Evolutionary conservation across 2,888 invertebrate species (phyloP), one percentile per base, ranked within the genome.

Genomic region (Acrobasis suavella): DNA sequence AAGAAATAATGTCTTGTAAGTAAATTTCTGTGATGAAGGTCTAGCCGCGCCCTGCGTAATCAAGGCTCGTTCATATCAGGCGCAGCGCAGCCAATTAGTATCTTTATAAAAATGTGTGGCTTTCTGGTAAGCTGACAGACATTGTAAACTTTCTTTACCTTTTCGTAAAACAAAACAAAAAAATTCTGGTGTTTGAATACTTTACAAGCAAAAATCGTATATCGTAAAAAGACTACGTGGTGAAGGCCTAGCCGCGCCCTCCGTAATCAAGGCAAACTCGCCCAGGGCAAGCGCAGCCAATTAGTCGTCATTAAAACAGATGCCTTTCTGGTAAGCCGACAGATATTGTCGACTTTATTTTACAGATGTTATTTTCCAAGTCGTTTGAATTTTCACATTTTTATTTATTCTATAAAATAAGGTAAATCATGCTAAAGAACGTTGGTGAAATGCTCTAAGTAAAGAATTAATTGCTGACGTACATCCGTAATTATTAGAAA

Each of bases 221-320:
- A 38, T 50, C 72, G 54, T 77, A 73, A 73, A 74, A 66, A 60
- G 49, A 50, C 56, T 50, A 64, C 55, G 10, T 49, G 63, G 64
- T 63, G 71, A 78, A 75, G 78, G 76, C 58, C 54, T 50, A 64
- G 69, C 74, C 77, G 70, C 72, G 73, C 81, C 81, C 77, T 69
- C 60, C 64, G 68, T 76, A 76, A 77, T 73, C 69, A 72, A 75
- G 68, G 71, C n/a, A n/a, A n/a, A n/a, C 71, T 65, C 63, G 60
- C 54, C 64, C 62, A 65, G 72, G 73, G 75, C 69, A 69, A 70
- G 69, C 67, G 64, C 42, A 60, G 58, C 69, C 73, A 75, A 81
- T 81, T 77, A 81, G 72, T 81, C 77, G 77, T 71, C 72, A 75
- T 73, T 72, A 71, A 78, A 72, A 75, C 67, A 6, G 16, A 16